Evolutionary conservation across 2,888 invertebrate genomes (phyloP).

Genomic region (Strigamia maritima): DNA sequence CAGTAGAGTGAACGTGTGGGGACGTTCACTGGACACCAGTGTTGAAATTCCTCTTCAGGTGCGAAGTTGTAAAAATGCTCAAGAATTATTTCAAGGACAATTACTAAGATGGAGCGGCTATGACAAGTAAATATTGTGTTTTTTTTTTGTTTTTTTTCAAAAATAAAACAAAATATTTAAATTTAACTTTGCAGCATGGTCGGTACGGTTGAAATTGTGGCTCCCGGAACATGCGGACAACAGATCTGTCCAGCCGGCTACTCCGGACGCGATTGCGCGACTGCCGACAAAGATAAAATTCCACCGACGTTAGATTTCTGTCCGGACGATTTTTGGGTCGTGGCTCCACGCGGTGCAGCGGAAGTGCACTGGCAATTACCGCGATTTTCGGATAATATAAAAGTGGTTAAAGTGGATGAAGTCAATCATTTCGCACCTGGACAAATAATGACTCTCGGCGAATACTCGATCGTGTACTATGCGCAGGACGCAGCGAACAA

Average conservation of each 20-base stretch:
- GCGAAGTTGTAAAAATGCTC: conserved; percentile 85
- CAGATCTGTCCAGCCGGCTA: conserved; percentile 84
- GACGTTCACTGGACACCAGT: conserved; percentile 81
- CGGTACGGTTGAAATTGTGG: conserved; percentile 85
- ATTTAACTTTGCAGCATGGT: conserved; percentile 54
- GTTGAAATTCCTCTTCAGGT: conserved; percentile 81
- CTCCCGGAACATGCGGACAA: conserved; percentile 88
- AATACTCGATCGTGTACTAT: conserved; percentile 71
- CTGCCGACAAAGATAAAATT: conserved; percentile 75
- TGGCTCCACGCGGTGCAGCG: conserved; percentile 85
- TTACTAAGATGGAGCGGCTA: conserved; percentile 92
- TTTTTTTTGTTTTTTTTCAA: neutral
- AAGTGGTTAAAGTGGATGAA: conserved; percentile 72
- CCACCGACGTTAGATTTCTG: conserved; percentile 84
- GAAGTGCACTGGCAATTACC: conserved; percentile 90
- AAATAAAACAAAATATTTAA: neutral
- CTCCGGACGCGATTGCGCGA: conserved; percentile 78
- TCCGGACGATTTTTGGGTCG: conserved; percentile 90
- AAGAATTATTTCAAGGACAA: conserved; percentile 79
- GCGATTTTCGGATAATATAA: conserved; percentile 83
- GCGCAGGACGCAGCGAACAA: conserved; percentile 90
- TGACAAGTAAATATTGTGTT: conserved; percentile 60
- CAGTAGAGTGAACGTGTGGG: conserved; percentile 93
- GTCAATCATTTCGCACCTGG: conserved; percentile 83
- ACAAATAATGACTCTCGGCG: conserved; percentile 54